phyloP scores from a whole-genome alignment of 2,797 vertebrate species.

The Sus cebifrons region DNA sequence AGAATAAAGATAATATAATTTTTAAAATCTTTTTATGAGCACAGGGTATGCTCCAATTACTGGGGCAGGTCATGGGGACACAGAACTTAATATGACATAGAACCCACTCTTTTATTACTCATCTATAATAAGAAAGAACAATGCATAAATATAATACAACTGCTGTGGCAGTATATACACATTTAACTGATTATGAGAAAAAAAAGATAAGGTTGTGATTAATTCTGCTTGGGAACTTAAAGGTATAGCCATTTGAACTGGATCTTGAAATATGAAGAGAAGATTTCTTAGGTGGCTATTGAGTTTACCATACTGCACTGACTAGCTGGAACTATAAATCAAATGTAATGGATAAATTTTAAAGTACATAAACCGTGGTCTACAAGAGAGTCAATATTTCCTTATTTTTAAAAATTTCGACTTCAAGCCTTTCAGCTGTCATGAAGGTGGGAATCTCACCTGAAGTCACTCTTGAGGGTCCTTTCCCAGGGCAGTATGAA shows the following conservation, averaged over 20 bases:
- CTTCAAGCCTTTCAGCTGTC: neutral
- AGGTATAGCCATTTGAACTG: neutral
- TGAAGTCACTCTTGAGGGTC: neutral
- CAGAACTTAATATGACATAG: neutral
- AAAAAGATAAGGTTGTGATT: neutral
- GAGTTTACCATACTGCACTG: neutral
- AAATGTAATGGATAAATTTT: neutral
- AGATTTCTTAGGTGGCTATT: neutral
- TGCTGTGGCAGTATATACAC: neutral
- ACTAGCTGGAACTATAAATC: neutral
- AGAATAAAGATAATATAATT: neutral
- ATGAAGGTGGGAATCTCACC: neutral
- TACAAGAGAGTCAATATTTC: neutral
- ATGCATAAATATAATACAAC: neutral
- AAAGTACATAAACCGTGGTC: neutral
- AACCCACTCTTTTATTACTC: neutral
- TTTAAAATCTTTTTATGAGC: neutral
- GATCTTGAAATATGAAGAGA: neutral
- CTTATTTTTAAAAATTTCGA: slow-evolving; percentile 42
- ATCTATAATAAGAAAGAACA: neutral
- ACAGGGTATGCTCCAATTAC: neutral
- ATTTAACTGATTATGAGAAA: neutral
- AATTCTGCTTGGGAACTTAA: slow-evolving; percentile 4
- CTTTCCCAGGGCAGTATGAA: neutral
- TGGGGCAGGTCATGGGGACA: neutral